Conservation (phyloP, 2,888 invertebrate species). For the Macrophya annulata region DNA sequence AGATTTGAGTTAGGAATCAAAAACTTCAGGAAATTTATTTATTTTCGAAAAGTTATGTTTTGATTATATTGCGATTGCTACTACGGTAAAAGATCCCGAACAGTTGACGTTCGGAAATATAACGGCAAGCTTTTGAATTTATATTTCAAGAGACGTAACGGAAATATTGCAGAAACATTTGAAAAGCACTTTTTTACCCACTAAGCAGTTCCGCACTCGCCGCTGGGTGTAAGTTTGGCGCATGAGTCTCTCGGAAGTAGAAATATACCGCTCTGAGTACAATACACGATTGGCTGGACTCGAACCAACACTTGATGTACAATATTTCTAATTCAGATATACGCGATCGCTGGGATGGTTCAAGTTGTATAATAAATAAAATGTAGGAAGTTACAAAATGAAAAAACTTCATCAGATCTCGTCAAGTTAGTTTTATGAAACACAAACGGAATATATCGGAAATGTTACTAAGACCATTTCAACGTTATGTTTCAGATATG, state of each 20-base stretch:
- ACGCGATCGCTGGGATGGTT: not conserved
- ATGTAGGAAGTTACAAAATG: not conserved
- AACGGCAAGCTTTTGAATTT: not conserved
- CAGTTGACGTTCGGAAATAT: not conserved
- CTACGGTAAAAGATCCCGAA: not conserved
- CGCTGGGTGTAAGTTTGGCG: not conserved
- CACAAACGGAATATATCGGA: too few relatives aligned
- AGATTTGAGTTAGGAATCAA: conserved; percentile 38
- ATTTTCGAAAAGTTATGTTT: too few relatives aligned
- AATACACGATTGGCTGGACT: not conserved
- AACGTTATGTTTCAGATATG: too few relatives aligned
- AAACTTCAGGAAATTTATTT: too few relatives aligned
- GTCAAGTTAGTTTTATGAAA: too few relatives aligned
- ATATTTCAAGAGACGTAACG: not conserved
- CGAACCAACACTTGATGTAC: not conserved
- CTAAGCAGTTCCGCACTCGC: not conserved
- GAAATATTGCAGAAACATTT: not conserved
- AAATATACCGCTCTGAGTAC: not conserved
- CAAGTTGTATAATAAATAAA: not conserved
- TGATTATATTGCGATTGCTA: not conserved
- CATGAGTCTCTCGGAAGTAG: not conserved
- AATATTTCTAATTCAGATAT: not conserved
- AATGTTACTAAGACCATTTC: too few relatives aligned
- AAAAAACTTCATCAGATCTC: not conserved
- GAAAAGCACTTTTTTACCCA: not conserved